phyloP scores from a whole-genome alignment of 2,113 vertebrate genomes.

The Urocynchramus pylzowi region DNA sequence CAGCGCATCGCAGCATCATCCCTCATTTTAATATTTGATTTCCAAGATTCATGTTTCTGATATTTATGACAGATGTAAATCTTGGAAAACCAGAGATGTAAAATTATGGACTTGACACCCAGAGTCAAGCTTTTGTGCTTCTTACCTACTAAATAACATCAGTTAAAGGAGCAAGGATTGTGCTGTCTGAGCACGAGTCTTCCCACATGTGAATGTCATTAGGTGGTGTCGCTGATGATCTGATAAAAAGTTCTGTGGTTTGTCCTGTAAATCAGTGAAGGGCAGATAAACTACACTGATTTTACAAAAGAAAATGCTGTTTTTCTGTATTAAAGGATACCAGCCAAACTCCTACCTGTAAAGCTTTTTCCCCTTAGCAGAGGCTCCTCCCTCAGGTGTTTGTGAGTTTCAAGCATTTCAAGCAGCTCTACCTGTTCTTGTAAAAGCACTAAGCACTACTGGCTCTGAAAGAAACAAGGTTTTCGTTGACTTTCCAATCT shows the following conservation, averaged over 20 bases:
- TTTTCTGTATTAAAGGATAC: not conserved
- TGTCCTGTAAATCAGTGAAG: not conserved
- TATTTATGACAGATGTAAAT: conserved; percentile 30
- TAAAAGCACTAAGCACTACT: not conserved
- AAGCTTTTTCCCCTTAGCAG: not conserved
- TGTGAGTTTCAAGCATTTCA: not conserved
- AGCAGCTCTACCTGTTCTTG: not conserved
- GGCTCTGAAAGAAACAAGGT: conserved; percentile 32
- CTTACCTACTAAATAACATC: not conserved
- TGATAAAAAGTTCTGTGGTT: not conserved
- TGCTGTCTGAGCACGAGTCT: not conserved
- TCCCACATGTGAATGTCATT: not conserved
- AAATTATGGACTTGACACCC: not conserved
- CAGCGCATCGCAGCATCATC: not conserved
- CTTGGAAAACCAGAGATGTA: not conserved
- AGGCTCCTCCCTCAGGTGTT: not conserved
- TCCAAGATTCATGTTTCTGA: not conserved
- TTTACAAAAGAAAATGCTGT: not conserved
- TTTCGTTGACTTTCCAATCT: conserved; percentile 57
- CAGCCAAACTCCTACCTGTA: not conserved
- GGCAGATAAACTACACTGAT: not conserved
- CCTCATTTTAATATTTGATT: conserved; percentile 60
- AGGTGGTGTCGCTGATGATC: not conserved
- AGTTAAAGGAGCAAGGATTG: not conserved
- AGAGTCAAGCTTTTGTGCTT: not conserved